These are phyloP conservation scores for Mus minutoides DNA, from an alignment of 2,797 vertebrate genomes.

Conservation along the genomic window DNA sequence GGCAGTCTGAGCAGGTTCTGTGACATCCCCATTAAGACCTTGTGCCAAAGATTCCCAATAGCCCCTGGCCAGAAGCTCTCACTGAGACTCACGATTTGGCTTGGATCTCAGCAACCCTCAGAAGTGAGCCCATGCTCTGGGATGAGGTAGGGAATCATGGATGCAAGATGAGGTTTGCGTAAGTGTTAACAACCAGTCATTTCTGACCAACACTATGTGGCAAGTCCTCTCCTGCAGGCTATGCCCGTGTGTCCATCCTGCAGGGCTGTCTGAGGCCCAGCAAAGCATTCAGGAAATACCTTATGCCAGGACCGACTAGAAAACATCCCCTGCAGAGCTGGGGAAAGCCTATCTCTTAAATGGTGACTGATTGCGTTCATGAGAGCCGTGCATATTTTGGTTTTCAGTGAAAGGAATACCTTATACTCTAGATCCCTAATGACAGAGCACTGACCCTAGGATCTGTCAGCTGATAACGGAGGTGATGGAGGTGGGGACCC, in stretches of 20 bases:
- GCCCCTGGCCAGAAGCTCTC: background rate
- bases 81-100: background rate
- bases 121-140: background rate
- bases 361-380: background rate
- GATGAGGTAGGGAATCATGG: background rate
- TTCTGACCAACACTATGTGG: background rate
- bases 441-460: too few relatives aligned
- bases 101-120: background rate
- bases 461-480: background rate
- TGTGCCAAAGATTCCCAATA: conserved; percentile 56
- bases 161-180: background rate
- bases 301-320: too few relatives aligned
- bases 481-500: background rate
- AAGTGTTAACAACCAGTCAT: background rate
- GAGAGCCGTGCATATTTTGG: background rate
- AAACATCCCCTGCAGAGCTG: background rate
- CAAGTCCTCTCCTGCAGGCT: background rate
- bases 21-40: background rate
- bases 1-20: background rate
- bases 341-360: background rate
- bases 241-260: background rate
- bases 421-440: background rate
- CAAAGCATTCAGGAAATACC: background rate
- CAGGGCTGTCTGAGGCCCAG: background rate
- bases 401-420: background rate